A percentile compares a stretch with the other conserved stretches of the same genome.
These are phyloP conservation scores for Engraulis encrasicolus DNA, from an alignment of 2,113 vertebrate species.

Conservation along the genomic window DNA sequence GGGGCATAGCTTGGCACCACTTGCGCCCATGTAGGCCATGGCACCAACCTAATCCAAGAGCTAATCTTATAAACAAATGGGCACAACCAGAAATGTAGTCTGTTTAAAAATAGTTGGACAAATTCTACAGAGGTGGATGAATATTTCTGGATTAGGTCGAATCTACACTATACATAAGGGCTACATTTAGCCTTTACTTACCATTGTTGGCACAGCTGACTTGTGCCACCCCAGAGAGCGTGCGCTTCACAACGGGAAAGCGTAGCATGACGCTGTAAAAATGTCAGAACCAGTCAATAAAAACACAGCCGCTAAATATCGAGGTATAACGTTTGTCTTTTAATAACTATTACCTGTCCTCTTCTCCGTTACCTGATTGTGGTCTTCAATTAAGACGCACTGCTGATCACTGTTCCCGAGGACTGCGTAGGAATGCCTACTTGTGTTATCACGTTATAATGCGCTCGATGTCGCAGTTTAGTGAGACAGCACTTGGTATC, in stretches of 20 bases:
- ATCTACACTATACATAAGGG: background rate
- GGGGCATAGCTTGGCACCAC: background rate
- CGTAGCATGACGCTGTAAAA: constrained; percentile 83
- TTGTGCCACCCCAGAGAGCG: constrained; percentile 73
- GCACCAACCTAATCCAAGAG: background rate
- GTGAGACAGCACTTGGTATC: constrained; percentile 3
- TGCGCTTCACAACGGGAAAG: constrained; percentile 74
- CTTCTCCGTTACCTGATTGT: background rate
- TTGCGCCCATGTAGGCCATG: background rate
- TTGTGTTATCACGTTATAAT: background rate
- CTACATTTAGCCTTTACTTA: constrained; percentile 63
- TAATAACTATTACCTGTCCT: background rate
- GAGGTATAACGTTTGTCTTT: background rate
- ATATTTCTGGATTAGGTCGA: background rate
- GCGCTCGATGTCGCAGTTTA: background rate
- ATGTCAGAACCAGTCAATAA: background rate
- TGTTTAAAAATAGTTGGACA: background rate
- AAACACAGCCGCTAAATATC: background rate
- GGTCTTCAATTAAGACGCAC: background rate
- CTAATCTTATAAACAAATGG: background rate
- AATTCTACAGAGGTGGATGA: background rate
- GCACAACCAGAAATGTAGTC: background rate
- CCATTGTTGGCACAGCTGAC: constrained; percentile 69
- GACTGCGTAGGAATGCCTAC: background rate
- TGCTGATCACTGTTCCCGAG: background rate